Evolutionary conservation across 2,888 invertebrate genomes (phyloP).

Genomic region (Sacculina carcini): DNA sequence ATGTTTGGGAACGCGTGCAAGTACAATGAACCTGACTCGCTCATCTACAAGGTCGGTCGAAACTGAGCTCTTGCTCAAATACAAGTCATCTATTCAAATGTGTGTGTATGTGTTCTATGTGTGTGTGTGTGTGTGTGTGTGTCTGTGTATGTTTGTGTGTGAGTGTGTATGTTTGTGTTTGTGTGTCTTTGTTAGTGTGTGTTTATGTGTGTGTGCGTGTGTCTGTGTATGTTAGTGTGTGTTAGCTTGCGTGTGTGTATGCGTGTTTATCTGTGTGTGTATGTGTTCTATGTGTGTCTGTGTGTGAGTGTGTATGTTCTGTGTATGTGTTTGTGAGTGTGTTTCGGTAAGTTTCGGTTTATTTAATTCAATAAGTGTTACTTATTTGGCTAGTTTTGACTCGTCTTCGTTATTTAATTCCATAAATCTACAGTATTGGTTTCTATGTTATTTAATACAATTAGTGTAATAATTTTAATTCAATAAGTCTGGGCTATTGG

Average conservation of each 20-base stretch:
- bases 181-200: conserved; percentile 27
- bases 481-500: too few species aligned
- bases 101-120: background rate
- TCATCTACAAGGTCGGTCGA: conserved; percentile 52
- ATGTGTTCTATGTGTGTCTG: background rate
- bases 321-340: background rate
- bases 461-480: too few species aligned
- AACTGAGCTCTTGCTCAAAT: background rate
- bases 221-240: background rate
- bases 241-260: background rate
- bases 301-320: background rate
- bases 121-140: background rate
- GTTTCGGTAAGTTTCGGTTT: background rate
- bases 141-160: background rate
- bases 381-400: too few species aligned
- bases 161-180: background rate
- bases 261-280: background rate
- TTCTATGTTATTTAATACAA: too few species aligned
- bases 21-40: conserved; percentile 89
- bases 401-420: too few species aligned
- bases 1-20: conserved; percentile 95
- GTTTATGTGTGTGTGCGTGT: conserved; percentile 1
- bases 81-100: background rate
- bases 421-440: too few species aligned
- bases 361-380: too few species aligned